Conservation (phyloP, 2,113 vertebrate species). For the Chloropsis cyanopogon region DNA sequence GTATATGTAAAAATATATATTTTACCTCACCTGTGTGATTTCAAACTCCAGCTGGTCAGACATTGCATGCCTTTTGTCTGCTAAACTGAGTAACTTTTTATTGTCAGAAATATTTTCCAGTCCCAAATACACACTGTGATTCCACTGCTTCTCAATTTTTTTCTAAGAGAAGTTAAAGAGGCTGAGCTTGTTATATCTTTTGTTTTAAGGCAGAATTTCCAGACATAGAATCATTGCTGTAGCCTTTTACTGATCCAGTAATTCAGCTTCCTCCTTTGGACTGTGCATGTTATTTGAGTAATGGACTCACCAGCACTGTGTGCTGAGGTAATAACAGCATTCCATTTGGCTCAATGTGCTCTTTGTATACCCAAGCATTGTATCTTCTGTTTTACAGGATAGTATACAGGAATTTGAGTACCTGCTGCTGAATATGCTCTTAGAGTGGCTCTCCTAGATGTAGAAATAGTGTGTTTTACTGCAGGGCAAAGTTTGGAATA, state of each 20-base stretch:
- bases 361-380: neutral
- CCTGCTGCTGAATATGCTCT: neutral
- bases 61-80: neutral
- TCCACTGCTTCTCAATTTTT: neutral
- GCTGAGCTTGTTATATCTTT: neutral
- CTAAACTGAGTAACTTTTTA: neutral
- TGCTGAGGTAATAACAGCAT: neutral
- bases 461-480: neutral
- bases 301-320: neutral
- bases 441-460: neutral
- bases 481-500: neutral
- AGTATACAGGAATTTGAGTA: neutral
- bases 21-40: neutral
- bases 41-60: neutral
- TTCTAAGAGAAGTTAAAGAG: neutral
- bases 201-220: conserved; percentile 28
- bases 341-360: neutral
- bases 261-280: neutral
- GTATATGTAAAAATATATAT: neutral
- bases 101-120: conserved; percentile 15
- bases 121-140: neutral
- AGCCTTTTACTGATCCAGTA: conserved; percentile 30
- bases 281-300: neutral
- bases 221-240: conserved; percentile 6
- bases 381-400: neutral